A percentile compares a stretch with the other conserved stretches of the same genome.
Evolutionary conservation across 2,888 invertebrate species (phyloP).

Genomic region (Empis livida): DNA sequence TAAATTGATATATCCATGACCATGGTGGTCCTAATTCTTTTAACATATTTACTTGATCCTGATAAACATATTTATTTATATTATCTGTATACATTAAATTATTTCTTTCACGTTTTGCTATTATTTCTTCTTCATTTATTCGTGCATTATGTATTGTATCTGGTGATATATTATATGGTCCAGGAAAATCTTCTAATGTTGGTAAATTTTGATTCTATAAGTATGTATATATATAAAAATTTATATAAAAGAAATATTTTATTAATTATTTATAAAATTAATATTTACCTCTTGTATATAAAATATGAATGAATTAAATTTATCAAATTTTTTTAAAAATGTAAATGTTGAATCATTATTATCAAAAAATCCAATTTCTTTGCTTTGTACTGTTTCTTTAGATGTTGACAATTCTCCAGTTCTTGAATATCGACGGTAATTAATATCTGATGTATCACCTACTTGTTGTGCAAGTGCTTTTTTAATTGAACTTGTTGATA

Average conservation of each 20-base stretch:
- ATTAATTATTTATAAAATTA: not conserved
- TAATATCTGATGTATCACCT: not conserved
- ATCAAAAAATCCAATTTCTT: not conserved
- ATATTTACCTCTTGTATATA: not conserved
- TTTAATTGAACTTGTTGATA: conserved; percentile 15
- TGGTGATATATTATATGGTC: conserved; percentile 10
- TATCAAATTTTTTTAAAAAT: not conserved
- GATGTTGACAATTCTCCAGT: not conserved
- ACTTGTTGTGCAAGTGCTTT: conserved; percentile 13
- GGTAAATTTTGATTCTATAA: not conserved
- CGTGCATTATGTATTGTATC: conserved; percentile 9
- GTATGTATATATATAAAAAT: too few relatives aligned
- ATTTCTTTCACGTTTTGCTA: conserved; percentile 7
- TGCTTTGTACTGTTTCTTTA: not conserved
- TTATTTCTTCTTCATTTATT: conserved; percentile 6
- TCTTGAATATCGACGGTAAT: not conserved
- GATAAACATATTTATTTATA: conserved; percentile 3
- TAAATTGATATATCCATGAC: conserved; percentile 20
- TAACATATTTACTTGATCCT: conserved; percentile 14
- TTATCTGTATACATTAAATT: conserved; percentile 3
- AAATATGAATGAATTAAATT: not conserved
- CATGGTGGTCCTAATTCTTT: conserved; percentile 18
- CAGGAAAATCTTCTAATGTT: conserved; percentile 11
- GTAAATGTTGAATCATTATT: not conserved
- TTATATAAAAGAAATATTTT: not conserved